Base-by-base conservation (phyloP, 1,140 invertebrate species). In the Liolophura sinensis region DNA sequence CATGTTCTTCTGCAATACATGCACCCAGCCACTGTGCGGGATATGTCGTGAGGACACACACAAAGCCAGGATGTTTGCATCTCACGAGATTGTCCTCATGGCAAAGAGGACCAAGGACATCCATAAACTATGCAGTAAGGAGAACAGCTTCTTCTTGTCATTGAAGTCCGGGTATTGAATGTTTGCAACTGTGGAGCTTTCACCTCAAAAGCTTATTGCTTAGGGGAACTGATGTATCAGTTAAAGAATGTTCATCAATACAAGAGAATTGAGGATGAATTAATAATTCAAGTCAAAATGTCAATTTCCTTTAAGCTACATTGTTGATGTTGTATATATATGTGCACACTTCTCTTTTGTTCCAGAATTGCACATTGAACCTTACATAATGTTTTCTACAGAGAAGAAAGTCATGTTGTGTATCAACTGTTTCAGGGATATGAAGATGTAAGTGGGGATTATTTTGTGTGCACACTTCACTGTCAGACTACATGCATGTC, bases 361-460 rank as follows among this genome's bases (percentile, higher is more conserved):
- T 72, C 18, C 69, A 80, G 78, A 69, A 18, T 56, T 80, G 11
- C 80, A 82, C 67, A 72, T 71, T 22, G 80, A 82, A 49, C 80
- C 78, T 15, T 82, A 74, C 59, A 82, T 82, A 31, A 73, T 82
- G 72, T 82, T 82, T 65, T 82, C 78, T 18, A 76, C 74, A 51
- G 78, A 82, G 64, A 82, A 79, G 69, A 82, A 82, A 65, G 69
- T 76, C 1, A 80, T 82, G 80, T 56, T 82, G 40, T 82, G 80
- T 68, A 82, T 82, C 22, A 82, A 82, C 57, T 82, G 80, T 56
- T 82, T 82, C 61, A 66, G 80, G 50, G 80, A 82, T 62, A 82
- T 80, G 78, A 74, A 78, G 72, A 72, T 80, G 80, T 82, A 73
- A 79, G 78, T 69, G 51, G 48, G 40, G 48, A 24, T 22, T n/a